Conservation (phyloP, 2,888 invertebrate species). For the Erebia epiphron region DNA sequence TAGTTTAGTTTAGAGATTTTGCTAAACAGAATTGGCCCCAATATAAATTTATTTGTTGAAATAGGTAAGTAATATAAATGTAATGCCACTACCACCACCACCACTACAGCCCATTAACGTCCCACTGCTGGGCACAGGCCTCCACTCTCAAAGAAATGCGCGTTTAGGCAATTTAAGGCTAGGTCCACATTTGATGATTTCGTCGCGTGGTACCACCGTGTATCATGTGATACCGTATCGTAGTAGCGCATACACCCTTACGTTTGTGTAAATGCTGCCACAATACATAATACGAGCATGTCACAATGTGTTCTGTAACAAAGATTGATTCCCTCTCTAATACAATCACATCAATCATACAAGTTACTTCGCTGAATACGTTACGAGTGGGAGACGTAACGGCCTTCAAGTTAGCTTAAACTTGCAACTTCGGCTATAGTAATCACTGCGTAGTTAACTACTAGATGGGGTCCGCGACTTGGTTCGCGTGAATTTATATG, state of each 20-base stretch:
- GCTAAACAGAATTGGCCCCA: too few relatives aligned
- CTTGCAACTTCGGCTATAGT: not conserved
- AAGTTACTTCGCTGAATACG: not conserved
- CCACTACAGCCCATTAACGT: too few relatives aligned
- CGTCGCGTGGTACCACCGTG: not conserved
- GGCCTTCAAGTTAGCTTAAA: not conserved
- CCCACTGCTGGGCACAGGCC: too few relatives aligned
- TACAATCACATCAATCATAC: constrained; percentile 11
- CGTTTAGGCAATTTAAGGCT: too few relatives aligned
- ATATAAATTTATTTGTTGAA: too few relatives aligned
- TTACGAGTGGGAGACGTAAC: not conserved
- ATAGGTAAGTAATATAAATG: too few relatives aligned
- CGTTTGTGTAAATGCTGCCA: not conserved
- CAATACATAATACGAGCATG: not conserved
- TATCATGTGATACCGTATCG: too few relatives aligned
- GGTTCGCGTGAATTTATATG: too few relatives aligned
- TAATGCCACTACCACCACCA: too few relatives aligned
- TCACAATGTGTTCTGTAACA: not conserved
- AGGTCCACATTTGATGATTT: not conserved
- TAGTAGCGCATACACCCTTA: not conserved
- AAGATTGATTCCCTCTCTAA: constrained; percentile 9
- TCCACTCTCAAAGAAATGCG: too few relatives aligned
- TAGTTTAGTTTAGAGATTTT: too few relatives aligned
- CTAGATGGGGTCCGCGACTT: too few relatives aligned
- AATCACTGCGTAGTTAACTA: not conserved